Percentiles rank a stretch among this genome's conserved stretches.
Conservation (phyloP, 1,140 invertebrate species). For the Leptestheria dahalacensis region DNA sequence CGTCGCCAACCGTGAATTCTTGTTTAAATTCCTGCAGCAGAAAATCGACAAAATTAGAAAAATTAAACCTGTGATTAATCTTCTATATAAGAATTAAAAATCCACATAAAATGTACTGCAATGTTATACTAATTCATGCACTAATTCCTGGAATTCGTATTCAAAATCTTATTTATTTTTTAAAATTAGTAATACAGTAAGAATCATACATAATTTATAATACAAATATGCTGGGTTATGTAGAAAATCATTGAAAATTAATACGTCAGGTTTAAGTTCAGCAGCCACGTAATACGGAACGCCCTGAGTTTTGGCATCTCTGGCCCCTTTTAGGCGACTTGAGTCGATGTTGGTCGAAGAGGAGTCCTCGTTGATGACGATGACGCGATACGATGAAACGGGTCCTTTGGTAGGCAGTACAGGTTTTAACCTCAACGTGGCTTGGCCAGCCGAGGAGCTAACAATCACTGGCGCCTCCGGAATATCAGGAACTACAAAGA, state of each 20-base stretch:
- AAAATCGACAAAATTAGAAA: constrained; percentile 5
- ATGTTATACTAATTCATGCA: too few relatives aligned
- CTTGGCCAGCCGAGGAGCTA: constrained; percentile 35
- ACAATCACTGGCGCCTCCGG: constrained; percentile 45
- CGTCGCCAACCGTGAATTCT: constrained; percentile 61
- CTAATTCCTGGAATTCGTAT: too few relatives aligned
- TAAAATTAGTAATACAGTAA: neutral
- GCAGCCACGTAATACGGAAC: constrained; percentile 64
- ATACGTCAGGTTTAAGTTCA: constrained; percentile 41
- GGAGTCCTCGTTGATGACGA: constrained; percentile 47
- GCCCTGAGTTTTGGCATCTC: constrained; percentile 38
- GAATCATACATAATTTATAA: too few relatives aligned
- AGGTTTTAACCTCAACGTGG: constrained; percentile 42
- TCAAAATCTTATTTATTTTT: constrained; percentile 5
- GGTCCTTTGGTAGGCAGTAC: constrained; percentile 57
- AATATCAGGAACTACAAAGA: constrained; percentile 40
- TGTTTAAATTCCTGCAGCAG: constrained; percentile 35
- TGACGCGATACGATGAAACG: constrained; percentile 48
- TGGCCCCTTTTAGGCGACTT: constrained; percentile 38
- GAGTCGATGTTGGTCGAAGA: constrained; percentile 38
- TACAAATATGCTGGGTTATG: too few relatives aligned
- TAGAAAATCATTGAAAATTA: constrained; percentile 12
- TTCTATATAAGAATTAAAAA: too few relatives aligned
- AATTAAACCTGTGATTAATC: too few relatives aligned
- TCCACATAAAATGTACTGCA: too few relatives aligned